A percentile compares a stretch with the other conserved stretches of the same genome.
These are phyloP conservation scores for Conopomorpha cramerella DNA, from an alignment of 1,140 invertebrate species.

Conservation along the genomic window DNA sequence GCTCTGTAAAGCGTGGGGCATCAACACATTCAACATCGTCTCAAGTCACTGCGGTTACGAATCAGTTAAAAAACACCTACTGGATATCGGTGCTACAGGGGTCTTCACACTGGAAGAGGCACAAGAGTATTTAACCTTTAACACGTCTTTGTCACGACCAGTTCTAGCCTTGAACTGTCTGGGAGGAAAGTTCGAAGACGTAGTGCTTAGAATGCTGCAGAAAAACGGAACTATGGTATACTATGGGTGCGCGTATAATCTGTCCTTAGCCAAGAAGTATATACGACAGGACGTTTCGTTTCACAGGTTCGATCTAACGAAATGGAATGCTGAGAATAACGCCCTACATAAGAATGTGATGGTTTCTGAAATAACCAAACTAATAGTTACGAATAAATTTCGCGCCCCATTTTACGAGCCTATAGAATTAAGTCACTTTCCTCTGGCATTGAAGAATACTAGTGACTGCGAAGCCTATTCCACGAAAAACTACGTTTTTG, in stretches of 20 bases:
- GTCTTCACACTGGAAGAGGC: constrained; percentile 90
- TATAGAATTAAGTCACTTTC: constrained; percentile 72
- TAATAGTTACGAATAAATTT: constrained; percentile 73
- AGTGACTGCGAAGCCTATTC: constrained; percentile 68
- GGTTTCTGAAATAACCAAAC: constrained; percentile 72
- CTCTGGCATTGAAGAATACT: constrained; percentile 72
- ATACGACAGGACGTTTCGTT: constrained; percentile 87
- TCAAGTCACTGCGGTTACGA: constrained; percentile 74
- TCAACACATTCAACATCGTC: constrained; percentile 86
- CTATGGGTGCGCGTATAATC: constrained; percentile 92
- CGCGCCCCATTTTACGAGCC: constrained; percentile 71
- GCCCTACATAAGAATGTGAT: constrained; percentile 67
- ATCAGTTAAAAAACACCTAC: constrained; percentile 70
- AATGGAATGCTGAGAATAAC: constrained; percentile 69
- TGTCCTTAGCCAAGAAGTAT: constrained; percentile 81
- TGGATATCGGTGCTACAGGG: constrained; percentile 76
- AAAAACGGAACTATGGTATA: constrained; percentile 82
- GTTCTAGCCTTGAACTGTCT: constrained; percentile 92
- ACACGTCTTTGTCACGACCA: constrained; percentile 68
- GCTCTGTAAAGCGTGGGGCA: constrained; percentile 72
- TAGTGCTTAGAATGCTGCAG: constrained; percentile 75
- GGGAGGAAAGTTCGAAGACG: constrained; percentile 86
- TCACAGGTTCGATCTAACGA: constrained; percentile 89
- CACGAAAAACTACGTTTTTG: constrained; percentile 71
- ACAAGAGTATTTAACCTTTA: constrained; percentile 69